Conservation (phyloP, 92 coral and sea anemone genomes). For the Heliopora coerulea region DNA sequence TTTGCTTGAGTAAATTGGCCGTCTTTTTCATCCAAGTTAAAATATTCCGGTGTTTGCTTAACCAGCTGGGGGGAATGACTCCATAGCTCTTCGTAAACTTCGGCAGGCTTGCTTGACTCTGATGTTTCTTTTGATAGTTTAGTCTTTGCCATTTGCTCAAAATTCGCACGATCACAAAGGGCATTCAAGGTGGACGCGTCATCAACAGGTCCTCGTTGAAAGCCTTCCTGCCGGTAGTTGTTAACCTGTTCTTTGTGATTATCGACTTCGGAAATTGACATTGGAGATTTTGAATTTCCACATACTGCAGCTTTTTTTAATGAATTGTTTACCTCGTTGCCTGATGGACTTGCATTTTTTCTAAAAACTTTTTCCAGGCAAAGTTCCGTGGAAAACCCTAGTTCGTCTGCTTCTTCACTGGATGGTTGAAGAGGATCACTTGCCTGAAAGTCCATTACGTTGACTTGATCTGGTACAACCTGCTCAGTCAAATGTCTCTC, state of each 20-base stretch:
- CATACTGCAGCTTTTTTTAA: background rate
- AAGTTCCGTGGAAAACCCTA: background rate
- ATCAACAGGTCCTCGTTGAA: conserved; percentile 15
- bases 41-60: background rate
- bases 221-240: conserved; percentile 1
- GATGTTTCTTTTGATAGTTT: background rate
- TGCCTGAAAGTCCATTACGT: background rate
- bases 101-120: background rate
- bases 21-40: no score
- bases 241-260: conserved; percentile 38
- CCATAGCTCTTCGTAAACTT: background rate
- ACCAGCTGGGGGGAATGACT: no score
- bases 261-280: background rate
- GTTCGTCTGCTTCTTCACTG: background rate
- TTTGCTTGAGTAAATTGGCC: no score
- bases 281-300: conserved; percentile 3
- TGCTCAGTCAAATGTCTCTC: conserved; percentile 31
- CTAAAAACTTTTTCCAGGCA: background rate
- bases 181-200: conserved; percentile 4
- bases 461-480: conserved; percentile 39
- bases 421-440: background rate
- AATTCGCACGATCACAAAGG: conserved; percentile 1
- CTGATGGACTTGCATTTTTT: background rate
- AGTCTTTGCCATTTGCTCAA: background rate
- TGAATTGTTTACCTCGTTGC: background rate